Base-by-base conservation (phyloP, 2,113 vertebrate genomes). In the Progne subis region DNA sequence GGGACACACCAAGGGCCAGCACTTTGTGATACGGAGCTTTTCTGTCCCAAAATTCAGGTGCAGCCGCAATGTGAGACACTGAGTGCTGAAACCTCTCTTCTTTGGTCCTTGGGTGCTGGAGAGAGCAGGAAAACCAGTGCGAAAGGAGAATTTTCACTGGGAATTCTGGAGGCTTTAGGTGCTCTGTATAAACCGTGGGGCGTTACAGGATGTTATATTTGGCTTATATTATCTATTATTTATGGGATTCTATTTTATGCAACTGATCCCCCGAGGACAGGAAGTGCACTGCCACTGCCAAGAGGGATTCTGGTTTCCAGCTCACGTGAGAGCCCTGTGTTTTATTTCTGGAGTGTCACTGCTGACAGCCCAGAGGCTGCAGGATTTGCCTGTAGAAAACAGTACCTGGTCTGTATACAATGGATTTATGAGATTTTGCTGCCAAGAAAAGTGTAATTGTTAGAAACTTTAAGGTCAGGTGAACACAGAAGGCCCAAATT, bases 11-110 rank as follows among this genome's bases (percentile, higher is more conserved):
- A 23, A n/a, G 19, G 7, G 16, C 8, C 31, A 28, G 32, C 17
- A 43, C 9, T 41, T n/a, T 1, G 14, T 4, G 5, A 3, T 2
- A 1, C 0, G 23, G 26, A 59, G 3, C 3, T 72, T 56, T 25
- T 56, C 49, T 29, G 8, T 28, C 34, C 41, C 55, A 43, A 83
- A 74, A 25, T 3, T 4, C 23, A 50, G 26, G 4, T 14, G 28
- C 19, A 71, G 44, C 8, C 32, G 5, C 43, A 15, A 4, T 1
- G 4, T 5, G 19, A 68, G 52, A 19, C 4, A 1, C 20, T 24
- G 8, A 50, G 37, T 0, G 3, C 43, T 56, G 17, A 60, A 53
- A 64, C 14, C 29, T 57, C 41, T 18, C 13, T 6, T 28, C 39
- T 43, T 20, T 14, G 12, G 14, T 4, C 65, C 41, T 26, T 17